phyloP scores from a whole-genome alignment of 2,113 vertebrate species.

The Ahaetulla prasina region DNA sequence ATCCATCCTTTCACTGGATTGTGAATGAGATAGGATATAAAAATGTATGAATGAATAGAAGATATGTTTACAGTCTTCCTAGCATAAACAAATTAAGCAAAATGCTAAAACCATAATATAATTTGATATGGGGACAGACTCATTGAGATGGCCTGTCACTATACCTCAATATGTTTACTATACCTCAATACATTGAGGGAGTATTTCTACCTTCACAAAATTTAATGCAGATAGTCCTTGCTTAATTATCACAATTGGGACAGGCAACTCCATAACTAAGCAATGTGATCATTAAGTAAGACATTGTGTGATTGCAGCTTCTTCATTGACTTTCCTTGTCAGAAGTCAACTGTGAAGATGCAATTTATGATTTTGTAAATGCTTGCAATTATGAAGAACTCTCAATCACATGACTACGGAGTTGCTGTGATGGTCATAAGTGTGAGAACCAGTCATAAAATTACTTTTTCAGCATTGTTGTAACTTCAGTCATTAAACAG shows the following conservation, averaged over 20 bases:
- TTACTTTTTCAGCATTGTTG: neutral
- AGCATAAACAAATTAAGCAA: neutral
- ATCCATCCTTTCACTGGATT: neutral
- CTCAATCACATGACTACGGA: neutral
- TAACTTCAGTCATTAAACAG: neutral
- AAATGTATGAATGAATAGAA: neutral
- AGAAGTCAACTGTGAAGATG: neutral
- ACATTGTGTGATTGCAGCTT: neutral
- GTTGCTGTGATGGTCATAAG: neutral
- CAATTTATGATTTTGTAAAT: neutral
- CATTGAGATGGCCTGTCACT: neutral
- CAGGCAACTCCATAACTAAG: neutral
- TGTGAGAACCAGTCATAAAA: neutral
- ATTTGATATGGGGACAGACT: neutral
- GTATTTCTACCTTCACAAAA: neutral
- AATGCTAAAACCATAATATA: neutral
- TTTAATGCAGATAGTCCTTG: neutral
- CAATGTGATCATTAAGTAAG: neutral
- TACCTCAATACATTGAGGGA: neutral
- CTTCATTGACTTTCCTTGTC: neutral
- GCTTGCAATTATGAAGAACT: neutral
- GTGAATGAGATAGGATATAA: neutral
- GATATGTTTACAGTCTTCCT: neutral
- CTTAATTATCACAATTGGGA: neutral
- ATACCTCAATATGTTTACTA: neutral